phyloP scores from a whole-genome alignment of 2,797 vertebrate genomes.

The Paratrypauchen microcephalus region DNA sequence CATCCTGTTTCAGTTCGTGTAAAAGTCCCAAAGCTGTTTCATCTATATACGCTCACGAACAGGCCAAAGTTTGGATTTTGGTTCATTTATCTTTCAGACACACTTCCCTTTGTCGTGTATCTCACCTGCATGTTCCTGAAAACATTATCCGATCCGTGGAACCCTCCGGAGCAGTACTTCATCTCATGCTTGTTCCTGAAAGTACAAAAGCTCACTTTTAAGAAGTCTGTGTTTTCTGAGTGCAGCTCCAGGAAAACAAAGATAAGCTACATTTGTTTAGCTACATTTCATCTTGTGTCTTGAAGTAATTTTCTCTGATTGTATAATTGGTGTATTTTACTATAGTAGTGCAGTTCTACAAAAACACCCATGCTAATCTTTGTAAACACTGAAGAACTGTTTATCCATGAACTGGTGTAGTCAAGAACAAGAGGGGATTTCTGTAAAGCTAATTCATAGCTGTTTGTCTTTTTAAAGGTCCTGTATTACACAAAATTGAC shows the following conservation, averaged over 20 bases:
- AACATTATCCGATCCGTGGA: conserved; percentile 92
- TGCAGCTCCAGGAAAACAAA: not conserved
- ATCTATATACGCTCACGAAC: not conserved
- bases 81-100: not conserved
- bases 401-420: not conserved
- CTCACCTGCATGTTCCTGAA: conserved; percentile 95
- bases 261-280: not conserved
- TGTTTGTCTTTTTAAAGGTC: too few species aligned
- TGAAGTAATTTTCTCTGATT: conserved; percentile 36
- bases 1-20: not conserved
- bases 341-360: conserved; percentile 4
- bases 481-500: too few species aligned
- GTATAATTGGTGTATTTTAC: conserved; percentile 15
- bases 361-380: conserved; percentile 13
- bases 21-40: not conserved
- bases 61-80: not conserved
- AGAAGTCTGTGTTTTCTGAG: not conserved
- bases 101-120: conserved; percentile 3
- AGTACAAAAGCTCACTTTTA: not conserved
- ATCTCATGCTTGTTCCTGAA: conserved; percentile 76
- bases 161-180: conserved; percentile 85
- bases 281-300: conserved; percentile 18
- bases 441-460: not conserved
- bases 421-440: not conserved
- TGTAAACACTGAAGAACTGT: conserved; percentile 15